Conservation (phyloP, 1,140 invertebrate species). For the Pseudomyrmex gracilis region DNA sequence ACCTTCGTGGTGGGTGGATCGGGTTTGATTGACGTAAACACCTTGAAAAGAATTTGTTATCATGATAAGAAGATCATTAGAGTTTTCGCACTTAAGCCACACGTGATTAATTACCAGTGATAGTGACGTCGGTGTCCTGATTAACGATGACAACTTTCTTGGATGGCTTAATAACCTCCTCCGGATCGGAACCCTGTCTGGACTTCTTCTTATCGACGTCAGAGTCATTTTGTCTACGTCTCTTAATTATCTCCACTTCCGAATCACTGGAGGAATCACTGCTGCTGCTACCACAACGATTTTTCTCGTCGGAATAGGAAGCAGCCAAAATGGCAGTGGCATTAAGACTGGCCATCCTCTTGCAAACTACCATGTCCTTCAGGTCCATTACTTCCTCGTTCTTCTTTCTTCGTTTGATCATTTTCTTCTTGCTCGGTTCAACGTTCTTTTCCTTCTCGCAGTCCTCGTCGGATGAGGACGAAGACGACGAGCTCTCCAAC, state of each 20-base stretch:
- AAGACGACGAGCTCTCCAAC: constrained; percentile 87
- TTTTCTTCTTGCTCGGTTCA: constrained; percentile 79
- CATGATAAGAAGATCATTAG: constrained; percentile 30
- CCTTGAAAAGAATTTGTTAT: constrained; percentile 81
- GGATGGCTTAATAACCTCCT: constrained; percentile 82
- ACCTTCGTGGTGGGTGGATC: constrained; percentile 91
- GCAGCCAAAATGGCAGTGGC: constrained; percentile 96
- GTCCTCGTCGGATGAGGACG: constrained; percentile 85
- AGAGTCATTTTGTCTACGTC: constrained; percentile 87
- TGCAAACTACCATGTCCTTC: constrained; percentile 94
- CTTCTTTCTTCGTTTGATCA: constrained; percentile 84
- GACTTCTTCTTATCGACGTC: constrained; percentile 87
- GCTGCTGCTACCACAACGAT: constrained; percentile 85
- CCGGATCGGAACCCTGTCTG: constrained; percentile 81
- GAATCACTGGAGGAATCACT: constrained; percentile 86
- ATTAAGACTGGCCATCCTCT: constrained; percentile 96
- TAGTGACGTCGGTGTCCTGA: constrained; percentile 94
- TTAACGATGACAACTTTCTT: constrained; percentile 90
- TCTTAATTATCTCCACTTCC: constrained; percentile 83
- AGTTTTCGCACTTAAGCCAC: constrained; percentile 49
- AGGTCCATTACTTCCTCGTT: constrained; percentile 93
- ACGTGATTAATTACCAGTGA: constrained; percentile 86
- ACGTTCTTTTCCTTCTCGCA: constrained; percentile 83
- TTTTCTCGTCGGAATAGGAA: constrained; percentile 93
- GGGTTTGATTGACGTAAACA: constrained; percentile 91